These are phyloP conservation scores for Buathra laborator DNA, from an alignment of 2,888 invertebrate species.

Conservation along the genomic window DNA sequence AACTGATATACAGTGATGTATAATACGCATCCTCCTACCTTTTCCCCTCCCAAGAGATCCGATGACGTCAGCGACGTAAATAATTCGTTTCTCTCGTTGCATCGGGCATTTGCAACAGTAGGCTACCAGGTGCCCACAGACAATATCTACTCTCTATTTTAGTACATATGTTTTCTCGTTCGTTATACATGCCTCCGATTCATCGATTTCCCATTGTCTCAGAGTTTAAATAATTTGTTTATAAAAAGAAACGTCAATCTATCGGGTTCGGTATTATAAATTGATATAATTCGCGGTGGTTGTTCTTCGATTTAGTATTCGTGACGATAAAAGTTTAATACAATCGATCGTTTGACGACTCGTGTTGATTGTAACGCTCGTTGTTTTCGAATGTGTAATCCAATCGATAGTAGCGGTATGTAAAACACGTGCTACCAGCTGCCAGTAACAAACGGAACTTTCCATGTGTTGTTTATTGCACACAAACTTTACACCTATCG, in stretches of 20 bases:
- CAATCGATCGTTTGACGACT: slow-evolving; percentile 43
- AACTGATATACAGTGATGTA: background rate
- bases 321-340: slow-evolving; percentile 48
- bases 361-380: slow-evolving; percentile 45
- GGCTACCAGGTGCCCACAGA: background rate
- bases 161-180: slow-evolving; percentile 26
- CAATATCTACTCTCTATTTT: slow-evolving; percentile 53
- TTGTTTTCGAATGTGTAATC: slow-evolving; percentile 54
- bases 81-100: slow-evolving; percentile 50
- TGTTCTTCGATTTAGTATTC: slow-evolving; percentile 23
- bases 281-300: slow-evolving; percentile 56
- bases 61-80: slow-evolving; percentile 56
- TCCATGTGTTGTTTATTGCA: slow-evolving; percentile 56
- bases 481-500: slow-evolving; percentile 36
- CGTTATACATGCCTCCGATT: background rate
- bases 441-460: slow-evolving; percentile 51
- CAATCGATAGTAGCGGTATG: slow-evolving; percentile 53
- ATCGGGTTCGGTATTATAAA: slow-evolving; percentile 45
- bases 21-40: slow-evolving; percentile 9
- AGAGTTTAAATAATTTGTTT: slow-evolving; percentile 34
- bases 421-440: slow-evolving; percentile 50
- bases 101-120: slow-evolving; percentile 10
- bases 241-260: slow-evolving; percentile 44
- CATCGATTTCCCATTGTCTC: slow-evolving; percentile 54
- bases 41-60: background rate